Evolutionary conservation across 2,113 vertebrate genomes (phyloP).

Genomic region (Macaca nemestrina): DNA sequence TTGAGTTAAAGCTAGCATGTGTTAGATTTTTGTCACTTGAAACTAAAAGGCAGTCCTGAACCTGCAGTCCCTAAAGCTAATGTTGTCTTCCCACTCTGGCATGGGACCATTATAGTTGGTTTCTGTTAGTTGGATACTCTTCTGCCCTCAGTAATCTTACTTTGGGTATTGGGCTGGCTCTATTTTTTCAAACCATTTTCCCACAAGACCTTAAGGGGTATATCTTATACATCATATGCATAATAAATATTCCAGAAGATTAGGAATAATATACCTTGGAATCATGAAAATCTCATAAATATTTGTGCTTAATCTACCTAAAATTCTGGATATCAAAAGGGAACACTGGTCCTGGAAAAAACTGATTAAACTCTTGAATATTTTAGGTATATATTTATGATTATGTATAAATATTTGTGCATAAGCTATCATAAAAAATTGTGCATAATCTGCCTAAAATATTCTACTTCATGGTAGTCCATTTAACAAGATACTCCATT

Average conservation of each 20-base stretch:
- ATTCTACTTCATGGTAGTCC: not conserved
- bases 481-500: not conserved
- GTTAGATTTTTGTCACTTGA: not conserved
- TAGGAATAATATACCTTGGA: not conserved
- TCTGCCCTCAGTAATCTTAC: not conserved
- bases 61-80: not conserved
- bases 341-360: too few relatives aligned
- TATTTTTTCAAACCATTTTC: conserved; percentile 22
- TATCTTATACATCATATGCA: not conserved
- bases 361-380: too few relatives aligned
- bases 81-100: not conserved
- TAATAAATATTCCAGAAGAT: conserved; percentile 6
- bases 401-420: too few relatives aligned
- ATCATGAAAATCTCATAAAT: not conserved
- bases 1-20: not conserved
- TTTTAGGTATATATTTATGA: too few relatives aligned
- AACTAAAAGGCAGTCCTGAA: not conserved
- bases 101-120: not conserved
- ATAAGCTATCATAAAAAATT: not conserved
- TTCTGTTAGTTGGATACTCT: not conserved
- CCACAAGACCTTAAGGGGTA: not conserved
- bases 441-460: not conserved
- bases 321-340: not conserved
- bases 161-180: not conserved
- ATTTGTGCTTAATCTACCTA: not conserved